Percentiles rank a stretch among this genome's conserved stretches.
phyloP scores from a whole-genome alignment of 64 coral and sea anemone genomes.

The Acropora yongei region DNA sequence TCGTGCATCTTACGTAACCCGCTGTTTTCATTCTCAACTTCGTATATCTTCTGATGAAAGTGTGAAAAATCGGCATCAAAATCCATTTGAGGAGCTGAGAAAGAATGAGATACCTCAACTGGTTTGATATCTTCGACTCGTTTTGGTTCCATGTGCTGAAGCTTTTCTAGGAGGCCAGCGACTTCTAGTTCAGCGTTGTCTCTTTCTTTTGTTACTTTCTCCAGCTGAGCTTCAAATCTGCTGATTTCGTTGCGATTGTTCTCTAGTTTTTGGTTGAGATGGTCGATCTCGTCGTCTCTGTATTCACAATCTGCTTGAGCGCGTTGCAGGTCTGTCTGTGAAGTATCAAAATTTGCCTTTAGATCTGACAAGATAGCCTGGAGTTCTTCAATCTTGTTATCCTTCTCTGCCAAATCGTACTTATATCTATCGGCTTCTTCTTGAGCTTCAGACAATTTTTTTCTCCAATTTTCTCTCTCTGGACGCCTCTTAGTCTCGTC shows the following conservation, averaged over 20 bases:
- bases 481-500: conserved; percentile 18
- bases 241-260: conserved; percentile 36
- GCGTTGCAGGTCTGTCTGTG: conserved; percentile 9
- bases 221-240: conserved; percentile 43
- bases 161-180: conserved; percentile 73
- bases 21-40: conserved; percentile 72
- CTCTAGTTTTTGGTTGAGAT: conserved; percentile 25
- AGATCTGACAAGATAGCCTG: conserved; percentile 19
- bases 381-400: conserved; percentile 44
- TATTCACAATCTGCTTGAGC: conserved; percentile 6
- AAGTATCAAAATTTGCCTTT: conserved; percentile 18
- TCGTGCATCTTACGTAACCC: conserved; percentile 25
- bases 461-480: conserved; percentile 18
- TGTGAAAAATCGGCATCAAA: conserved; percentile 71
- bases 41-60: conserved; percentile 70
- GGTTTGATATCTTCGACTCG: conserved; percentile 45
- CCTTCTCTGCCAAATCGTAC: conserved; percentile 23
- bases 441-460: conserved; percentile 36
- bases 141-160: conserved; percentile 62
- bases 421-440: conserved; percentile 36
- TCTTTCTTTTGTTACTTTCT: conserved; percentile 66
- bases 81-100: conserved; percentile 21
- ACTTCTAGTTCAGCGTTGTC: conserved; percentile 79
- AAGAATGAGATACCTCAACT: conserved; percentile 9
- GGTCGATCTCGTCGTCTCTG: conserved; percentile 39